phyloP scores from a whole-genome alignment of 2,113 vertebrate species.

The Numenius arquata region DNA sequence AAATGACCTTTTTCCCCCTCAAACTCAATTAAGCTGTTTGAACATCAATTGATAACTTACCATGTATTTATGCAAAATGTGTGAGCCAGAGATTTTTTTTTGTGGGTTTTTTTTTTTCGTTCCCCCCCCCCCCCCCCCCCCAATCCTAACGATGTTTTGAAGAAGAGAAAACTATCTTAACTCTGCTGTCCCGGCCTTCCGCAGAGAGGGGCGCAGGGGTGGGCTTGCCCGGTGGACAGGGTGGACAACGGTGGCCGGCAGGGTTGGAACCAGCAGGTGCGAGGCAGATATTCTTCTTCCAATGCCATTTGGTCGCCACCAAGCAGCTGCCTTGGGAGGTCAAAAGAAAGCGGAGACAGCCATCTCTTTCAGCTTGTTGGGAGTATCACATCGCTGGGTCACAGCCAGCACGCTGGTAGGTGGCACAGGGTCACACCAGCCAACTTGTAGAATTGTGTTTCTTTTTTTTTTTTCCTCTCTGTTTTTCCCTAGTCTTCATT shows the following conservation, averaged over 20 bases:
- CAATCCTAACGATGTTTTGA: slow-evolving; percentile 65
- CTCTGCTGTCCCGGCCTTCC: slow-evolving; percentile 56
- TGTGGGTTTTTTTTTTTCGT: slow-evolving; percentile 24
- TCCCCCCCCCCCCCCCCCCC: not conserved
- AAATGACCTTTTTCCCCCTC: slow-evolving; percentile 85
- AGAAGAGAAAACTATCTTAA: slow-evolving; percentile 56
- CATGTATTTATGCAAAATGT: slow-evolving; percentile 79
- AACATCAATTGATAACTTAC: slow-evolving; percentile 83
- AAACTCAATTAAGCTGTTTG: slow-evolving; percentile 88
- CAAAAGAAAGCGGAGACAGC: not conserved
- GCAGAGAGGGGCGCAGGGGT: not conserved
- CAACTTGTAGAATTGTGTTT: not conserved
- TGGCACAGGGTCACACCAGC: slow-evolving; percentile 52
- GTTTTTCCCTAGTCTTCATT: not conserved
- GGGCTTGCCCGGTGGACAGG: not conserved
- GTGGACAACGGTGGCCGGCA: not conserved
- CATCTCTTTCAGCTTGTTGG: slow-evolving; percentile 16
- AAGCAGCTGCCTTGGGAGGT: slow-evolving; percentile 41
- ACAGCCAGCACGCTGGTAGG: slow-evolving; percentile 34
- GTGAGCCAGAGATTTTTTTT: slow-evolving; percentile 66
- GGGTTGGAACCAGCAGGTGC: slow-evolving; percentile 34
- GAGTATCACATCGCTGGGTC: slow-evolving; percentile 34
- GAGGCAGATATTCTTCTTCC: slow-evolving; percentile 21
- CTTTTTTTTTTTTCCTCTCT: not conserved
- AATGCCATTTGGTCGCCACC: slow-evolving; percentile 31